Base-by-base conservation (phyloP, 2,888 invertebrate genomes). In the Eupithecia inturbata region DNA sequence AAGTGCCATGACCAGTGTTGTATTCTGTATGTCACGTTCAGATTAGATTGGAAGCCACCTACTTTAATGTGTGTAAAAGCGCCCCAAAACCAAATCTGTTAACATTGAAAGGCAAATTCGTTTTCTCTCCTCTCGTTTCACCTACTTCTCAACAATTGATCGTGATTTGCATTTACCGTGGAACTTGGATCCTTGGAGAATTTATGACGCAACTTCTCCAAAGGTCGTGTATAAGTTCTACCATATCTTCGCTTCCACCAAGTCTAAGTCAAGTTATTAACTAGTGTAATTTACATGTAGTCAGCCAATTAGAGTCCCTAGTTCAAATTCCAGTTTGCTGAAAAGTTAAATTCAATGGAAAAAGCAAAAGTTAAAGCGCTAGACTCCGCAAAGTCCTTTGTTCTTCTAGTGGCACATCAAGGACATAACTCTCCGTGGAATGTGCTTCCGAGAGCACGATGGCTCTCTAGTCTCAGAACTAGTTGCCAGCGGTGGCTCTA, bases 371-470 rank as follows among this genome's bases (percentile, higher is more conserved):
- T 62, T 62, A 19, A 62, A 62, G 62, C 62, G 19, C 28, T 16
- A 64, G n/a, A 36, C 33, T n/a, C 64, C n/a, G 6, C 28, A 45
- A 33, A n/a, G 28, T 45, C 22, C 53, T 68, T 53, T 68, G 53
- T 49, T 53, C 31, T 36, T 62, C 57, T 26, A 67, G 67, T 67
- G 49, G 64, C 12, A 64, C 36, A 33, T n/a, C 33, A 36, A 64
- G 64, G 64, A 64, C 64, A 39, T 39, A 66, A 26, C 66, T 66
- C 66, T 22, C 66, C 39, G 36, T 36, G n/a, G 22, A 66, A 39
- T 16, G 31, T 22, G 39, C 12, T 64, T 64, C 39, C 39, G 66
- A 39, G 66, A 14, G 39, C 66, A 66, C 39, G 5, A 41, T 39
- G 16, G 66, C 66, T 14, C 39, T 66, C n/a, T 10, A 66, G 39